These are phyloP conservation scores for Chionomys nivalis DNA, from an alignment of 2,113 vertebrate species.

Conservation along the genomic window DNA sequence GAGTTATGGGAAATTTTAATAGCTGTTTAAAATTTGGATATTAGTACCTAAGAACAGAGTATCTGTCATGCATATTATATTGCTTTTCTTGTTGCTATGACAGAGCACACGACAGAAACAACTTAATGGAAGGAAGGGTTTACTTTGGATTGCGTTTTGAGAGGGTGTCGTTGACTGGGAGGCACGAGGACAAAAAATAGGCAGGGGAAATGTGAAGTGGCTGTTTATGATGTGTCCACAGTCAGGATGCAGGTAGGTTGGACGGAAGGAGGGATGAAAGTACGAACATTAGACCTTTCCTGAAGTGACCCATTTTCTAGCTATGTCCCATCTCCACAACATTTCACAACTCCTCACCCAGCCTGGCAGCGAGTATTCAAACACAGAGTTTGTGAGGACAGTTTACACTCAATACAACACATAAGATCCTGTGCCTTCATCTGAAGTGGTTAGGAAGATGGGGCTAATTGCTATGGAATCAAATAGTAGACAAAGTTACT, in stretches of 20 bases:
- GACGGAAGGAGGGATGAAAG: background rate
- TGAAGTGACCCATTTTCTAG: background rate
- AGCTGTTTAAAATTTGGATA: background rate
- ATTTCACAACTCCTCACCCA: background rate
- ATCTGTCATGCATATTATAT: background rate
- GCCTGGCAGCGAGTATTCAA: background rate
- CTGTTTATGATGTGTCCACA: background rate
- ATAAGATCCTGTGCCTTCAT: background rate
- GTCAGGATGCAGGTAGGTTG: background rate
- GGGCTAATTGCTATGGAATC: background rate
- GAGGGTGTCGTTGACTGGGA: background rate
- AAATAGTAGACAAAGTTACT: background rate
- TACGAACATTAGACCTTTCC: no score
- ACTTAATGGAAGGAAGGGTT: background rate
- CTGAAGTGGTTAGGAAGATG: background rate
- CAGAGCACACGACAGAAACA: background rate
- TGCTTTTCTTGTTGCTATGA: background rate
- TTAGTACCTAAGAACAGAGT: background rate
- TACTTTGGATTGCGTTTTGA: background rate
- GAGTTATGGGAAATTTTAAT: background rate
- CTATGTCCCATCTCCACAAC: background rate
- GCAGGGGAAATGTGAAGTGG: background rate
- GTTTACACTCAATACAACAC: background rate
- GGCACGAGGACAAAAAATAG: background rate
- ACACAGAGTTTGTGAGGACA: background rate